Evolutionary conservation across 2,888 invertebrate genomes (phyloP), one percentile per base, ranked within the genome.

Genomic region (Rhopalosiphum nymphaeae): DNA sequence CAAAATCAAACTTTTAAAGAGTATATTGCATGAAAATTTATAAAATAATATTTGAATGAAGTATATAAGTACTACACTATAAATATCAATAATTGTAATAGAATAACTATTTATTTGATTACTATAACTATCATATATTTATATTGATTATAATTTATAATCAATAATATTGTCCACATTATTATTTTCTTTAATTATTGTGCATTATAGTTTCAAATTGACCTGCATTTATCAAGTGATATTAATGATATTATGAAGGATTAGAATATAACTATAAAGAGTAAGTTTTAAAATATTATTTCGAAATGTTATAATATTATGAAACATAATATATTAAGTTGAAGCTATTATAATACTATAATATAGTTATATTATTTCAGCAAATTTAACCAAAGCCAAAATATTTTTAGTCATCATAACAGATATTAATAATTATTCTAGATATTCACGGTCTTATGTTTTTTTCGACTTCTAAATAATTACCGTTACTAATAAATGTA

Each of bases 401-500:
- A 86, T 57, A 57, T 91, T 57, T 91, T 78, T 86, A 57, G 91
- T 46, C n/a, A 57, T 85, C 36, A 85, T 44, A 44, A 85, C 29
- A 78, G 9, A 56, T 91, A 44, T 44, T 42, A 44, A 85, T 44
- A 78, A 13, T 61, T 67, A 36, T 36, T 42, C 87, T 2, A 29
- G 29, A 13, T 29, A 92, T 89, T 53, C 78, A 93, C 53, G 29
- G 44, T 78, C 67, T 67, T 21, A 25, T 42, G 67, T 44, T 78
- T 88, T 36, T 49, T 53, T 89, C 13, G 56, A 53, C 36, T 25
- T 93, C 3, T 49, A 89, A 93, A 93, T 93, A 89, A 89, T 89
- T n/a, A 78, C 67, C n/a, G 53, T 78, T 67, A 67, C 53, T 13
- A 89, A 93, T 25, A 53, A 93, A 93, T 93, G 78, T 89, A 88